Percentiles rank a stretch among this genome's conserved stretches.
Evolutionary conservation across 2,113 vertebrate genomes (phyloP).

Genomic region (Psilopsiagon aurifrons): DNA sequence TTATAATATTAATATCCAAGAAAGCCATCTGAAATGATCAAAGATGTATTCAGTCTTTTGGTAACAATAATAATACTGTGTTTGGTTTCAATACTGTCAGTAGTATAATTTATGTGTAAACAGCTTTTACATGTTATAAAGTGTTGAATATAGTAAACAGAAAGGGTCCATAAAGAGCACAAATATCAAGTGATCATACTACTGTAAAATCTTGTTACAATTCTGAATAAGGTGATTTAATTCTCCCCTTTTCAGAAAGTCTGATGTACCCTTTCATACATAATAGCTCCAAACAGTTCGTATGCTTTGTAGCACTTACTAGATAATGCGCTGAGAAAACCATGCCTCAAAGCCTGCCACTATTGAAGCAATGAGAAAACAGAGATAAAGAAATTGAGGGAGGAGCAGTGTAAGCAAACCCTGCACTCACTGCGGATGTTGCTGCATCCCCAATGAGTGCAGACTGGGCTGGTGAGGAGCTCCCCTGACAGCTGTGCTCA

Average conservation of each 20-base stretch:
- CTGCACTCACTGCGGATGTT: background rate
- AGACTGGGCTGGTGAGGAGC: background rate
- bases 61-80: background rate
- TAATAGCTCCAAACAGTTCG: background rate
- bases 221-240: background rate
- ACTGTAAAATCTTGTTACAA: background rate
- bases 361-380: background rate
- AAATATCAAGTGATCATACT: background rate
- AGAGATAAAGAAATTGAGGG: background rate
- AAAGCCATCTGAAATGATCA: background rate
- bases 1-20: background rate
- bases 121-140: conserved; percentile 18
- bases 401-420: background rate
- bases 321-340: background rate
- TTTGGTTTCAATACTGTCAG: background rate
- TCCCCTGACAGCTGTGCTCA: background rate
- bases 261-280: background rate
- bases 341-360: background rate
- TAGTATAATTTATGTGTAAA: background rate
- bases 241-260: background rate
- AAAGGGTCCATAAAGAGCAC: background rate
- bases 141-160: background rate
- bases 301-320: background rate
- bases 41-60: background rate
- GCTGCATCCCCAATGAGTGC: rapidly evolving